Base-by-base conservation (phyloP, 2,888 invertebrate genomes). In the Trilocha varians region DNA sequence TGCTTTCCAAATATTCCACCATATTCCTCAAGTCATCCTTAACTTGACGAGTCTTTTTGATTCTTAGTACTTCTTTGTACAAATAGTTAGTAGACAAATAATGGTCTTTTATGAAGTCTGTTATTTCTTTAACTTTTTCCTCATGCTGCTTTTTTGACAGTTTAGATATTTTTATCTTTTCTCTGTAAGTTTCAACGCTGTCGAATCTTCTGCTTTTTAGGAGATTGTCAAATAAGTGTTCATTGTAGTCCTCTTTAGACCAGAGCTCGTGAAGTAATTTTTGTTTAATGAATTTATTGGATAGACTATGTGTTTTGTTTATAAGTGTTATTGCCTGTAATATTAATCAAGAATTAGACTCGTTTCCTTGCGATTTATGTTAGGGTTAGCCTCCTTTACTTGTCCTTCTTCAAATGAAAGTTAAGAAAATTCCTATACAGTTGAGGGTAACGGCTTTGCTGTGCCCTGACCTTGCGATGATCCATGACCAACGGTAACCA, bases 1-100 rank as follows among this genome's bases (percentile, higher is more conserved):
- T 52, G 1, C 38, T 25, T 3, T 69, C 68, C 2, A 73, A 38
- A 48, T 49, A 54, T 0, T 48, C 43, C 0, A 73, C 52, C 65
- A 77, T 68, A 39, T 39, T 13, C 39, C 70, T 63, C 3, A 70
- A 32, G 0, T 45, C 42, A 36, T 71, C 70, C 32, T 52, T 60
- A 0, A 70, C 48, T 4, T 17, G 13, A 1, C 48, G 48, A 0
- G 53, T 46, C 3, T 18, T 41, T 16, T 46, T 18, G 3, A 74
- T 72, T 34, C 70, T 60, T 33, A 52, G 32, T 39, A 74, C 52
- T 57, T 76, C 71, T 0, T 54, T 40, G 32, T 63, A 59, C 2
- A 75, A 52, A 50, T 70, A 72, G 8, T 56, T 48, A 0, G 72
- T 64, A 0, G 57, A 44, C 2, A 41, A 15, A 5, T 47, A 52